Evolutionary conservation across 1,140 invertebrate genomes (phyloP).

Genomic region (Drosophila nigromelanica): DNA sequence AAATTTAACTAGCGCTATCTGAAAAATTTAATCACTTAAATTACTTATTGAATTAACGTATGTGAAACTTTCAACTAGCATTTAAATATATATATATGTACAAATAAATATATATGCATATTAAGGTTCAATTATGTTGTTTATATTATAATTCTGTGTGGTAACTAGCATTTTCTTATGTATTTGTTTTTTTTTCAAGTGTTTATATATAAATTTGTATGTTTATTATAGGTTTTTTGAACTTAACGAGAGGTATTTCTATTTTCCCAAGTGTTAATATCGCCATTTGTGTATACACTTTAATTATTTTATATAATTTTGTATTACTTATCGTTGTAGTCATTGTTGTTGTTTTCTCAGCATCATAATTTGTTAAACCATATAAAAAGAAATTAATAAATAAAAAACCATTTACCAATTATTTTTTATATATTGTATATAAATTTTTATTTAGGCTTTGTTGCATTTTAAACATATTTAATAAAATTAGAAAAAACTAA

Average conservation of each 20-base stretch:
- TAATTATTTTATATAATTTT: conserved; percentile 37
- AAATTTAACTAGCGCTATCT: conserved; percentile 62
- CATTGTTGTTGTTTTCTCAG: conserved; percentile 34
- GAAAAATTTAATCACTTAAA: too few species aligned
- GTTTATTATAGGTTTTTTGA: conserved; percentile 74
- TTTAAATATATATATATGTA: conserved; percentile 15
- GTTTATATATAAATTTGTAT: conserved; percentile 53
- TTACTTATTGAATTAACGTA: conserved; percentile 37
- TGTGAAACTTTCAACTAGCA: conserved; percentile 31
- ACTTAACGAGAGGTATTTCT: conserved; percentile 84
- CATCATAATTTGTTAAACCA: conserved; percentile 49
- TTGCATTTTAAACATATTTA: conserved; percentile 76
- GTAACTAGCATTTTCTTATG: conserved; percentile 21
- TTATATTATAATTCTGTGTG: conserved; percentile 10
- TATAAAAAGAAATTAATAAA: conserved; percentile 14
- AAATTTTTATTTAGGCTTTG: conserved; percentile 69
- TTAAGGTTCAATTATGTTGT: conserved; percentile 18
- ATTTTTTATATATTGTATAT: conserved; percentile 66
- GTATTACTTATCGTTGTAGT: conserved; percentile 54
- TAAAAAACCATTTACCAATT: conserved; percentile 11
- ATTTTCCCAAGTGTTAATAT: conserved; percentile 83
- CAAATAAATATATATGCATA: conserved; percentile 13
- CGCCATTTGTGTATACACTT: conserved; percentile 47
- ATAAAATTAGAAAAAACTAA: conserved; percentile 74
- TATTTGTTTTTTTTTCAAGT: conserved; percentile 33